phyloP scores from a whole-genome alignment of 2,113 vertebrate species.

The Silurus glanis region DNA sequence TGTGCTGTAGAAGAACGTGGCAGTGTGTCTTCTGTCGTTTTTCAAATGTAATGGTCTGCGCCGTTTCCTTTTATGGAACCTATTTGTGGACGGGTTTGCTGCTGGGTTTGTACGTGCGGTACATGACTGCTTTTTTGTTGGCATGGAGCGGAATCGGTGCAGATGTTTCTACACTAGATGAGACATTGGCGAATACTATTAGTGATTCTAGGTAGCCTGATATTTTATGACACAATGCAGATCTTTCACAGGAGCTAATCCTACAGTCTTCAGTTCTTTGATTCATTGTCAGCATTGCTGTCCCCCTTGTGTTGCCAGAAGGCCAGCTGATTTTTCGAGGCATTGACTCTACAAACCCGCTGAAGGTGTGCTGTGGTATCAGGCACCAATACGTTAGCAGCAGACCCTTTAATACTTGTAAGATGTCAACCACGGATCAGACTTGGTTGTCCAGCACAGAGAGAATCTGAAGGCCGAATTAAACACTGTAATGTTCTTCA shows the following conservation, averaged over 20 bases:
- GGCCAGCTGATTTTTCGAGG: no score
- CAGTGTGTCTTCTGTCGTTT: not conserved
- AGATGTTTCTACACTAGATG: not conserved
- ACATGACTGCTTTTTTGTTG: not conserved
- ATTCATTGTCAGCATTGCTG: not conserved
- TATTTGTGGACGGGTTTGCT: not conserved
- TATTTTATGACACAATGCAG: not conserved
- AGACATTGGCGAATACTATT: not conserved
- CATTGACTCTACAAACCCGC: no score
- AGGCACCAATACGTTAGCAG: no score
- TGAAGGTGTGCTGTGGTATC: no score
- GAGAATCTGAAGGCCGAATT: no score
- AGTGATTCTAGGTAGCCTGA: not conserved
- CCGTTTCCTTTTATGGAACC: conserved; percentile 25
- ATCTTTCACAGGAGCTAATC: not conserved
- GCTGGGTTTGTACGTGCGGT: not conserved
- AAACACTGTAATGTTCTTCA: no score
- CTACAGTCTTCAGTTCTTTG: not conserved
- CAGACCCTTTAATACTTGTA: no score
- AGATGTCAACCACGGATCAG: no score
- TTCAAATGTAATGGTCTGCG: not conserved
- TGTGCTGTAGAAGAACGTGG: not conserved
- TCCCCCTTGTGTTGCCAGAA: no score
- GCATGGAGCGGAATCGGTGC: not conserved
- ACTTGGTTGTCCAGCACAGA: no score